These are phyloP conservation scores for Lissocephala sabroskyi DNA, from an alignment of 2,888 invertebrate species.

Conservation along the genomic window DNA sequence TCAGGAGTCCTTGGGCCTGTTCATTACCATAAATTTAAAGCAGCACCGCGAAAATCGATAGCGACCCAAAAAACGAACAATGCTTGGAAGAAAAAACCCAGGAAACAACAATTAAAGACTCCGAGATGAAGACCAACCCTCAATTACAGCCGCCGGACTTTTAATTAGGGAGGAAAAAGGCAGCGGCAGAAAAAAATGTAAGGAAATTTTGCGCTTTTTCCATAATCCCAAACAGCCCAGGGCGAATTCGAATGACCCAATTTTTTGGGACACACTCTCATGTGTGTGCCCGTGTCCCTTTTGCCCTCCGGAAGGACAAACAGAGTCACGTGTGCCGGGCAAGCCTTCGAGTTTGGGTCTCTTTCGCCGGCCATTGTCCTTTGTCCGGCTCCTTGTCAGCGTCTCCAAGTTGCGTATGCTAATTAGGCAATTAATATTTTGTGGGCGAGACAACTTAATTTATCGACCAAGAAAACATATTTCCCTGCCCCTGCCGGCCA, in stretches of 20 bases:
- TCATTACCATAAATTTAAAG: conserved; percentile 24
- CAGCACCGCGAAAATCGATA: conserved; percentile 45
- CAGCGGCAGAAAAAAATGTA: background rate
- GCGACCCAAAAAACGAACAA: conserved; percentile 18
- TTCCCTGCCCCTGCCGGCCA: conserved; percentile 19
- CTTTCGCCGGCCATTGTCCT: no score
- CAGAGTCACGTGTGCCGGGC: conserved; percentile 46
- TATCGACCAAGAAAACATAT: conserved; percentile 56
- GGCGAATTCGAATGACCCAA: background rate
- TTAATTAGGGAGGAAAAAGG: background rate
- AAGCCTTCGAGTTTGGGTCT: no score
- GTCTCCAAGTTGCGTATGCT: conserved; percentile 69
- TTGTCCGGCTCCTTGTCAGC: background rate
- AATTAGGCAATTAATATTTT: conserved; percentile 73
- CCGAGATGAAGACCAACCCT: conserved; percentile 46
- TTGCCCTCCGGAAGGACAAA: no score
- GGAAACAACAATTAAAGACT: conserved; percentile 46
- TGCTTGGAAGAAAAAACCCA: conserved; percentile 19
- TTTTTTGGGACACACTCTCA: background rate
- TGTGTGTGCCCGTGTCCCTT: no score
- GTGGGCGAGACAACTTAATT: conserved; percentile 70
- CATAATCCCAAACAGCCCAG: no score
- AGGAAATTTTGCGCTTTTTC: background rate
- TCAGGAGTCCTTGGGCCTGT: background rate
- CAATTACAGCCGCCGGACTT: conserved; percentile 38